Base-by-base conservation (phyloP, 2,888 invertebrate genomes). In the Drosophila limbata region DNA sequence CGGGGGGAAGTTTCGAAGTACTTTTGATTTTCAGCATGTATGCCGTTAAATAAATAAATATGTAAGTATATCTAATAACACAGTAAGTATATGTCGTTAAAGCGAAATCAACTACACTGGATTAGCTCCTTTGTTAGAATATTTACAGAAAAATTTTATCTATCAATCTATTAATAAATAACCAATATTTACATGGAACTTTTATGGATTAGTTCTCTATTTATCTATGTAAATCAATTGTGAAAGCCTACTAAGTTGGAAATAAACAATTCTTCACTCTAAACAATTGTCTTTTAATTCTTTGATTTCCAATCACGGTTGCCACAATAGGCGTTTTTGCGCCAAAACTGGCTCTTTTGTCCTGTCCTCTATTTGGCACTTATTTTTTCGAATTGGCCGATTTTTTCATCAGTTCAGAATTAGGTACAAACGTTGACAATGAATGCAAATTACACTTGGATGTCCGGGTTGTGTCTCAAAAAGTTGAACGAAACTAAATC, bases 1-100 rank as follows among this genome's bases (percentile, higher is more conserved):
- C 9, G 35, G 45, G 56, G n/a, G 65, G 8, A 40, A 33, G 11
- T 57, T 61, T 8, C 11, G 48, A 37, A 5, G 21, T 5, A 2
- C 13, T 28, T 52, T 47, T 1, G 25, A n/a, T 47, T 82, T 73
- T 52, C 65, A 73, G 65, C 35, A n/a, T 9, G 21, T n/a, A 15
- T 13, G 28, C 5, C 28, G 28, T 28, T 28, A 21, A n/a, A 35
- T 4, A 9, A 3, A 25, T n/a, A 53, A 17, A 13, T 8, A 28
- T 40, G 40, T 53, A 56, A 56, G 55, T 56, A 55, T 48, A 11
- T 9, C 19, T 50, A 35, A 21, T n/a, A 13, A 8, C 1, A 17
- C 13, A 40, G 40, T 40, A 42, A 55, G 42, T 33, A 51, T 44
- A 1, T 15, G 15, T 8, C 6, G 8, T 17, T 15, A 17, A 3